Evolutionary conservation across 2,113 vertebrate genomes (phyloP).

Genomic region (Phaethornis superciliosus): DNA sequence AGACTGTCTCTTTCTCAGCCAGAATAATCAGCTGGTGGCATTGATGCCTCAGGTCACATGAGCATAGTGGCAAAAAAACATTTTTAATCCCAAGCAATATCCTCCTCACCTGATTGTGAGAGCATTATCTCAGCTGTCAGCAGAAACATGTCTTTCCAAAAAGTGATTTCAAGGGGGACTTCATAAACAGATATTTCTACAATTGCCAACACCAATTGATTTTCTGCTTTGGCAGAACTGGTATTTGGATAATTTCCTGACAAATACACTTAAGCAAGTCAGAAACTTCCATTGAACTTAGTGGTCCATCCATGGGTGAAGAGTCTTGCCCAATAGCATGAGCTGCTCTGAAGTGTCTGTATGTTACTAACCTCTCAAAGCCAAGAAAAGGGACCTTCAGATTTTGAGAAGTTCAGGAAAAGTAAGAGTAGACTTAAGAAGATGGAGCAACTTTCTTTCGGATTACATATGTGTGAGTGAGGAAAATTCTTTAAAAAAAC

Average conservation of each 20-base stretch:
- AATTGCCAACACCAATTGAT: not conserved
- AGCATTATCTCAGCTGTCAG: not conserved
- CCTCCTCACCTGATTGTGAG: not conserved
- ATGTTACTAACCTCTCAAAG: not conserved
- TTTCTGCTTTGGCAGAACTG: not conserved
- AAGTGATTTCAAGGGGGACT: not conserved
- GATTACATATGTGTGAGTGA: not conserved
- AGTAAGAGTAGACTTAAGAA: not conserved
- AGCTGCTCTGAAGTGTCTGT: not conserved
- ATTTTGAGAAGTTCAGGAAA: not conserved
- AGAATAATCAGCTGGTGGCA: not conserved
- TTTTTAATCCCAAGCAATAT: not conserved
- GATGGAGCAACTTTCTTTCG: not conserved
- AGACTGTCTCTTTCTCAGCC: not conserved
- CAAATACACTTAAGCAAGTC: not conserved
- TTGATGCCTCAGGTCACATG: not conserved
- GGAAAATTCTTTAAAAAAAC: not conserved
- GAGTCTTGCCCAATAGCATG: not conserved
- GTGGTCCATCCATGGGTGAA: not conserved
- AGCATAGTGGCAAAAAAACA: not conserved
- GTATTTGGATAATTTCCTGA: not conserved
- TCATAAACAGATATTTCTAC: not conserved
- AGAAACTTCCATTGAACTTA: not conserved
- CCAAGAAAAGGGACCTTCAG: not conserved
- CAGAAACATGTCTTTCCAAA: not conserved